Conservation (phyloP, 2,888 invertebrate genomes). For the Ochropleura leucogaster region DNA sequence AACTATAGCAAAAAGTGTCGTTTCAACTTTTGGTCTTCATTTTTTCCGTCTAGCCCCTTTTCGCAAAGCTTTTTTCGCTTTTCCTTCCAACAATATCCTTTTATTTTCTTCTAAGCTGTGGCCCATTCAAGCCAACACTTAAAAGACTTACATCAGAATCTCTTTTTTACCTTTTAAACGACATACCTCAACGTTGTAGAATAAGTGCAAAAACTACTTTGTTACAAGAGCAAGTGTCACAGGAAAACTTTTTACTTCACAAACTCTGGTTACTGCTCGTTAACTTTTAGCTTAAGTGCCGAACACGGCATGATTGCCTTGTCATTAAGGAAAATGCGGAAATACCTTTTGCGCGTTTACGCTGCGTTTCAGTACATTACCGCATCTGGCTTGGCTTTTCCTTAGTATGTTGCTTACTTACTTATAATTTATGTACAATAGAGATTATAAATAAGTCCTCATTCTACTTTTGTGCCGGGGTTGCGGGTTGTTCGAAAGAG, state of each 20-base stretch:
- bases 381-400: too few species aligned
- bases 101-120: slow-evolving; percentile 1
- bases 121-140: background rate
- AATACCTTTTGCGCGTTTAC: background rate
- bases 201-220: slow-evolving; percentile 23
- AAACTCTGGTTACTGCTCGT: slow-evolving; percentile 45
- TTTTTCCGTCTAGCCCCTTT: too few species aligned
- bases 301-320: slow-evolving; percentile 28
- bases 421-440: background rate
- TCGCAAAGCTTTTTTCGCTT: too few species aligned
- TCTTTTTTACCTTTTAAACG: slow-evolving; percentile 29
- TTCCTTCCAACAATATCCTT: background rate
- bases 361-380: background rate
- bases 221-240: slow-evolving; percentile 27
- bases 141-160: slow-evolving; percentile 7
- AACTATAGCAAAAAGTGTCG: too few species aligned
- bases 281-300: slow-evolving; percentile 44
- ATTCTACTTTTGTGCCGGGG: background rate
- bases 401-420: too few species aligned
- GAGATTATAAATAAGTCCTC: background rate
- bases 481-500: too few species aligned
- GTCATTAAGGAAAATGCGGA: slow-evolving; percentile 21
- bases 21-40: too few species aligned
- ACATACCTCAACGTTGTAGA: slow-evolving; percentile 2
- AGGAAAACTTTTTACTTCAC: slow-evolving; percentile 43